Evolutionary conservation across 1,140 invertebrate genomes (phyloP), one percentile per base, ranked within the genome.

Genomic region (Drosophila kohkoa): DNA sequence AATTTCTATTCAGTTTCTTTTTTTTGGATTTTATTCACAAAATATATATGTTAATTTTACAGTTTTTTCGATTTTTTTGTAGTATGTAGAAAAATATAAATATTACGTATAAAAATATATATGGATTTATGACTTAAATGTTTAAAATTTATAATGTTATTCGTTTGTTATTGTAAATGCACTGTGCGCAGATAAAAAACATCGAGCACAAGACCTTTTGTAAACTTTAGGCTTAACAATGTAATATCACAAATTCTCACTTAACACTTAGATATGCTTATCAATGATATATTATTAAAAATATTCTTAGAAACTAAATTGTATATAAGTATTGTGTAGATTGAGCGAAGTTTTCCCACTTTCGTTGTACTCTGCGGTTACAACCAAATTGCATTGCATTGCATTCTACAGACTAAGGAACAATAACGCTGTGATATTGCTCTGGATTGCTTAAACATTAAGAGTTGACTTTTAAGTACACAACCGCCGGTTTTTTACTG

Each of bases 341-440:
- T 83, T 88, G 86, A 89, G 86, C 85, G 86, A 88, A 90, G 83
- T 80, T 88, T 89, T 88, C 85, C 85, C 86, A 81, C 75, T 65
- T 81, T 90, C 85, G 85, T 88, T 90, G 85, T 88, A 88, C 86
- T 89, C 78, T 88, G 75, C 43, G 81, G 71, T 85, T 85, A 88
- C 86, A 88, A 88, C 86, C 85, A 75, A 51, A 51, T 78, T 78
- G 20, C 62, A 72, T 80, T 20, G 20, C 20, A 20, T 46, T 72
- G 64, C 52, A 63, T 58, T 55, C n/a, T 75, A 79, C 73, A 68
- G 43, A 77, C 70, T 71, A 89, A 89, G 85, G 85, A 89, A 89
- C 85, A 89, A 85, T 90, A 85, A 76, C 72, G 85, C 72, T 90
- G 85, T 89, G 85, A 89, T 85, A 89, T 89, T 89, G 85, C 30